Base-by-base conservation (phyloP, 2,113 vertebrate species). In the Oryzias javanicus region DNA sequence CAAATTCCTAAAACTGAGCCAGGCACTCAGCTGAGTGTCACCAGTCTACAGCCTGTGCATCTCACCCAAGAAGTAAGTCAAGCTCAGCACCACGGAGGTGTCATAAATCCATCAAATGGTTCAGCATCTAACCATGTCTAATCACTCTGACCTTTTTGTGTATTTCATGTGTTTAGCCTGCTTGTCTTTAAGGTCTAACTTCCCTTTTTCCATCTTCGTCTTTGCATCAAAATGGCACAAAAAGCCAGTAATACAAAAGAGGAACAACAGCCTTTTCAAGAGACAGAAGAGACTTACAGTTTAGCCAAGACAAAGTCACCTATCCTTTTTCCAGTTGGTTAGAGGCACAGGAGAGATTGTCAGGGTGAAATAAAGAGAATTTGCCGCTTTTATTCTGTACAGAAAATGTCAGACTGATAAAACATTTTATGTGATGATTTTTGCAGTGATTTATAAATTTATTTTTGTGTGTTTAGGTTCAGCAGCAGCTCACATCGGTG, bases 401-500 rank as follows among this genome's bases (percentile, higher is more conserved):
- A 35, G 13, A 2, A 18, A 18, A 29, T 18, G 60, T 55, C 12
- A 20, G 19, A 7, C 4, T 14, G 18, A 60, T 52, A 2, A 46
- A 42, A 42, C n/a, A 25, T 13, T 55, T 67, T 19, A 25, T 63
- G 15, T 69, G n/a, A 42, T 50, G n/a, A 27, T n/a, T 45, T 15
- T 16, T 40, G 49, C 17, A 68, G 60, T n/a, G 42, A 56, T 47
- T 47, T 60, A 65, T 41, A 10, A 2, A 8, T 65, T 12, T 0
- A 55, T 72, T 51, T 70, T 29, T 76, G 49, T 66, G 13, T 70
- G 47, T 55, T 35, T 62, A 94, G 93, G 92, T 94, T 54, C 92
- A 94, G 86, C 89, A 91, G 79, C 95, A 95, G 85, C 90, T 96
- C 20, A 92, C 94, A 76, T 89, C 94, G 85, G 94, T 96, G 22